Conservation (phyloP, 2,888 invertebrate genomes). For the Papilio elwesi region DNA sequence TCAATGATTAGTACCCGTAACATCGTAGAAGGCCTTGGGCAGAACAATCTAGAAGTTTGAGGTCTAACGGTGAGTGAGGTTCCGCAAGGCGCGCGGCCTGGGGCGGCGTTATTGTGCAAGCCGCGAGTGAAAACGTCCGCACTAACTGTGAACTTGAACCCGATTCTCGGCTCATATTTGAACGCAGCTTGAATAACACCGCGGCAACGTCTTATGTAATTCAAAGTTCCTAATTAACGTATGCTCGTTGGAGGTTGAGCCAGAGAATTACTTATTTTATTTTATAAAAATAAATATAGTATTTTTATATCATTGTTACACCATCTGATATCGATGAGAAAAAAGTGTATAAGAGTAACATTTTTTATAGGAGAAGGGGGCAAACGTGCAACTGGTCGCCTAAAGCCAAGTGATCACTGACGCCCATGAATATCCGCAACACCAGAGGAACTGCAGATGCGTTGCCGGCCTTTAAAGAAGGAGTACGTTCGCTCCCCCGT, state of each 20-base stretch:
- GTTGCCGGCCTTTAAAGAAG: too few species aligned
- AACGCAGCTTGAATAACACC: conserved; percentile 33
- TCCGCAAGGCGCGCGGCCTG: background rate
- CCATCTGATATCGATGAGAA: background rate
- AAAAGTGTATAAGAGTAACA: too few species aligned
- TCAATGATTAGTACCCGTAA: too few species aligned
- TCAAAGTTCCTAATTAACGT: conserved; percentile 6
- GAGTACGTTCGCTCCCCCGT: too few species aligned
- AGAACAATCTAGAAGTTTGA: too few species aligned
- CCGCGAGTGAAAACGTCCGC: conserved; percentile 46
- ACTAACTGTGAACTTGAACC: conserved; percentile 48
- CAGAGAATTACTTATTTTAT: background rate
- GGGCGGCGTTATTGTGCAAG: conserved; percentile 11
- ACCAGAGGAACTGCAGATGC: too few species aligned
- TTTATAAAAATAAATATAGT: background rate
- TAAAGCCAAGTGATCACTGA: too few species aligned
- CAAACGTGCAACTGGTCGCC: too few species aligned
- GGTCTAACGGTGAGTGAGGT: background rate
- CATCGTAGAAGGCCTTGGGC: too few species aligned
- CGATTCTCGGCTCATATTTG: conserved; percentile 21
- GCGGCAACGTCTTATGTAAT: conserved; percentile 38
- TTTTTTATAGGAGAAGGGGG: too few species aligned
- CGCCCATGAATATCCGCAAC: too few species aligned
- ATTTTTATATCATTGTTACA: too few species aligned
- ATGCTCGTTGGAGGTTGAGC: background rate